phyloP scores from a whole-genome alignment of 2,888 invertebrate species.

The Xylota sylvarum region DNA sequence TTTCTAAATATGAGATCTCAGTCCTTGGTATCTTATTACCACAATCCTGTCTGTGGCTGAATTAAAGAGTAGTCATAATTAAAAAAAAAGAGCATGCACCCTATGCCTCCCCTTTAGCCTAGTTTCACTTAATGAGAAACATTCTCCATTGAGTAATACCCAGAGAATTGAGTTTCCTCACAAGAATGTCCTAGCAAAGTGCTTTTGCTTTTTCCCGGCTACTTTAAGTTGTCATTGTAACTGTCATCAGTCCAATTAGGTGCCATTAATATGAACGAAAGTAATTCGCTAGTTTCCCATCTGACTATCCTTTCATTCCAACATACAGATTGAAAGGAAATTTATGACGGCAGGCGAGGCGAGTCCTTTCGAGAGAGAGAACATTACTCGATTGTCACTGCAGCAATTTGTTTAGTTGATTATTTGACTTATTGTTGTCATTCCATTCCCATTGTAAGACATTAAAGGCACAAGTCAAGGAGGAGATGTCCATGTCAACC shows the following conservation, averaged over 20 bases:
- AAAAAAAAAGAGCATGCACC: too few species aligned
- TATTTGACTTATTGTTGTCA: conserved; percentile 51
- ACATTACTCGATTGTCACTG: conserved; percentile 29
- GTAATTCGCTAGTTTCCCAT: conserved; percentile 3
- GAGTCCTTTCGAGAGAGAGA: background rate
- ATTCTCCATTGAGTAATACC: background rate
- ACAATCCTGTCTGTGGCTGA: too few species aligned
- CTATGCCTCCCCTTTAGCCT: background rate
- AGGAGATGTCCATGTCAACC: background rate
- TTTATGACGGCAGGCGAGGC: background rate
- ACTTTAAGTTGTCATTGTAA: conserved; percentile 13
- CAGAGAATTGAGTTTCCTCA: background rate
- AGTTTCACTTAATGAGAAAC: background rate
- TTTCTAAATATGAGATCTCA: too few species aligned
- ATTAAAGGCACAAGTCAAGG: conserved; percentile 35
- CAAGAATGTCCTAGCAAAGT: background rate
- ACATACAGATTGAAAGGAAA: background rate
- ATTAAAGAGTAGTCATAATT: too few species aligned
- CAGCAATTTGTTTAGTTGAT: conserved; percentile 54
- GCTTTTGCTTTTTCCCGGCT: background rate
- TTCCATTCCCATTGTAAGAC: conserved; percentile 35
- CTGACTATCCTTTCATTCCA: background rate
- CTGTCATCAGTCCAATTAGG: conserved; percentile 24
- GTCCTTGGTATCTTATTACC: too few species aligned
- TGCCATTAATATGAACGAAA: conserved; percentile 4